A percentile compares a stretch with the other conserved stretches of the same genome.
Evolutionary conservation across 2,888 invertebrate genomes (phyloP).

Genomic region (Odontocerum albicorne): DNA sequence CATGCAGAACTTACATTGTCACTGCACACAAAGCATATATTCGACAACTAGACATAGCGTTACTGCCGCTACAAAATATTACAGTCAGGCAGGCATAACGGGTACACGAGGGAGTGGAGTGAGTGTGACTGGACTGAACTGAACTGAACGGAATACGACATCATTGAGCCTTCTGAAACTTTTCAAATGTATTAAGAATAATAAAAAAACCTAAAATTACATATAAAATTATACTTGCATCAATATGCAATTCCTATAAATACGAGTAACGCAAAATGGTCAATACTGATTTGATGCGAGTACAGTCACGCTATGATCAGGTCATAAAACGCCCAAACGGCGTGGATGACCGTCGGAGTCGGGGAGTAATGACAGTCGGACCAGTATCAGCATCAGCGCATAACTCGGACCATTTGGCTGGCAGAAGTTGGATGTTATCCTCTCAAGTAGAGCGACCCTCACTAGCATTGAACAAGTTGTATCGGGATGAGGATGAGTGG

Average conservation of each 20-base stretch:
- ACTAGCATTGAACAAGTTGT: neutral
- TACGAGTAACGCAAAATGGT: slow-evolving; percentile 9
- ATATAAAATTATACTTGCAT: slow-evolving; percentile 21
- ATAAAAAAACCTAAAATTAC: slow-evolving; percentile 23
- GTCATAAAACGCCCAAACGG: too few species aligned
- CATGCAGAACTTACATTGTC: slow-evolving; percentile 28
- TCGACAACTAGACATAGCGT: slow-evolving; percentile 36
- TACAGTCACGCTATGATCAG: too few species aligned
- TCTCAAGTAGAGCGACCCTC: slow-evolving; percentile 17
- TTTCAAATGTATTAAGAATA: slow-evolving; percentile 16
- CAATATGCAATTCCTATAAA: slow-evolving; percentile 5
- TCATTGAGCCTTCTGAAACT: too few species aligned
- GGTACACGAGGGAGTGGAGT: too few species aligned
- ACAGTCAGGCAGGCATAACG: slow-evolving; percentile 30
- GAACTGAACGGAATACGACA: too few species aligned
- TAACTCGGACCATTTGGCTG: slow-evolving; percentile 6
- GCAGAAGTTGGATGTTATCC: slow-evolving; percentile 16
- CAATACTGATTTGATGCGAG: too few species aligned
- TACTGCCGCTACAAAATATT: slow-evolving; percentile 25
- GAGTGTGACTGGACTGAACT: too few species aligned
- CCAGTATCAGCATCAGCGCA: slow-evolving; percentile 1
- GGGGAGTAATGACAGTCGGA: neutral
- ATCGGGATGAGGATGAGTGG: slow-evolving; percentile 6
- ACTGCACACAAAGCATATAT: slow-evolving; percentile 34
- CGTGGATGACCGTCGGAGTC: too few species aligned